Evolutionary conservation across 2,797 vertebrate species (phyloP).

Genomic region (Antennarius maculatus): DNA sequence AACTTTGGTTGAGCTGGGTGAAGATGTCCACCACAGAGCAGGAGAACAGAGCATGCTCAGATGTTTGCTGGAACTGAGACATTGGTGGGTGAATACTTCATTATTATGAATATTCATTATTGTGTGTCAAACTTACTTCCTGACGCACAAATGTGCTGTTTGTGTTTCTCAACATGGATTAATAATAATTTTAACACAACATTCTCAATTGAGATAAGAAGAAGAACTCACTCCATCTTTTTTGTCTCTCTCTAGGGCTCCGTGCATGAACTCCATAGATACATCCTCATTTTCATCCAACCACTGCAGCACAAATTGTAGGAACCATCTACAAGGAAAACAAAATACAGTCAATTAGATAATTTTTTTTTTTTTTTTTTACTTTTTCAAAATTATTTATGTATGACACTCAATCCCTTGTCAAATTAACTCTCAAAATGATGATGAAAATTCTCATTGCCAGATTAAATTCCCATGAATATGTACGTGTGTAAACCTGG

Average conservation of each 20-base stretch:
- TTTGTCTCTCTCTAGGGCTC: slow-evolving; percentile 96
- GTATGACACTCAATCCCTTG: too few relatives aligned
- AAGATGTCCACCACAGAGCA: slow-evolving; percentile 99
- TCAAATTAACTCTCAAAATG: too few relatives aligned
- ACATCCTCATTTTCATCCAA: slow-evolving; percentile 97
- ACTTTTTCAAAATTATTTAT: too few relatives aligned
- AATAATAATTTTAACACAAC: background rate
- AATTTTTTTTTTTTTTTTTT: background rate
- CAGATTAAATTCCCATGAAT: too few relatives aligned
- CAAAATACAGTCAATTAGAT: background rate
- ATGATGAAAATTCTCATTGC: too few relatives aligned
- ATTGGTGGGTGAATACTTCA: background rate
- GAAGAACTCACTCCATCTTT: slow-evolving; percentile 90
- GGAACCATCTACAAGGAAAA: slow-evolving; percentile 88
- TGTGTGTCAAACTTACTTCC: background rate
- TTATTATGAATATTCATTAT: background rate
- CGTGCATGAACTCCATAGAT: slow-evolving; percentile 95
- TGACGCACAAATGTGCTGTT: background rate
- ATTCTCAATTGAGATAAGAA: background rate
- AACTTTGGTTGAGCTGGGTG: slow-evolving; percentile 99
- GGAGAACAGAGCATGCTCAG: slow-evolving; percentile 97
- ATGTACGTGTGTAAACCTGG: too few relatives aligned
- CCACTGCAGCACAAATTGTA: slow-evolving; percentile 97
- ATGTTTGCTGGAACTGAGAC: slow-evolving; percentile 95
- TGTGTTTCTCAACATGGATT: background rate